Percentiles rank a stretch among this genome's conserved stretches.
phyloP scores from a whole-genome alignment of 2,888 invertebrate species.

The Lasioglossum morio region DNA sequence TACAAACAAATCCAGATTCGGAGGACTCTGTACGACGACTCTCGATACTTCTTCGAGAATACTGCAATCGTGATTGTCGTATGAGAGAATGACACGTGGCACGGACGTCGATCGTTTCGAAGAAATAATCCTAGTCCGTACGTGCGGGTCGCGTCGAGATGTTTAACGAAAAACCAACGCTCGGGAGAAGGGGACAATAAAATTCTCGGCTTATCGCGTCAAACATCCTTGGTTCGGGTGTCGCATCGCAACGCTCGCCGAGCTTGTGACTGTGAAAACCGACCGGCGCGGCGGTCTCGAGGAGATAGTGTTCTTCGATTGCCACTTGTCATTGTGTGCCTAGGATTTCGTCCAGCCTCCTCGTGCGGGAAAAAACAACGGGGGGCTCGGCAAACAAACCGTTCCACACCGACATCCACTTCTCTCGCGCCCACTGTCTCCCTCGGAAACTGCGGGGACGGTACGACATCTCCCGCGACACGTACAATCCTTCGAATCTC shows the following conservation, averaged over 20 bases:
- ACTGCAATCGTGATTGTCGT: background rate
- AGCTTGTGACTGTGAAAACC: conserved; percentile 54
- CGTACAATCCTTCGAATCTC: background rate
- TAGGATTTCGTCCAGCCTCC: conserved; percentile 72
- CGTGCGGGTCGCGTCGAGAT: background rate
- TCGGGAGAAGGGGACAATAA: conserved; percentile 69
- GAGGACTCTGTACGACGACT: background rate
- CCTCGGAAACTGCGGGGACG: conserved; percentile 4
- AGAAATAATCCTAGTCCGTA: background rate
- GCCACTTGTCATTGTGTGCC: conserved; percentile 74
- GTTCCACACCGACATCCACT: background rate
- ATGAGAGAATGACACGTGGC: background rate
- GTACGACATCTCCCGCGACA: background rate
- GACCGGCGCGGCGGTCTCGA: conserved; percentile 45
- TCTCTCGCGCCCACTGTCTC: conserved; percentile 11
- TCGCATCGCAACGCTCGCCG: conserved; percentile 53
- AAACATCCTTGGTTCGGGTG: conserved; percentile 73
- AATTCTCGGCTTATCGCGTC: conserved; percentile 76
- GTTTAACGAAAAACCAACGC: conserved; percentile 64
- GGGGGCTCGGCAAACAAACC: conserved; percentile 67
- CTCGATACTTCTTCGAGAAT: background rate
- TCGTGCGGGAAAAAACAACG: conserved; percentile 64
- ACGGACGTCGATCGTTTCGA: background rate
- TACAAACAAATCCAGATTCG: conserved; percentile 73
- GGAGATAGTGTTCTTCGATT: conserved; percentile 66